A percentile compares a stretch with the other conserved stretches of the same genome.
Evolutionary conservation across 2,113 vertebrate species (phyloP).

Genomic region (Lophius piscatorius): DNA sequence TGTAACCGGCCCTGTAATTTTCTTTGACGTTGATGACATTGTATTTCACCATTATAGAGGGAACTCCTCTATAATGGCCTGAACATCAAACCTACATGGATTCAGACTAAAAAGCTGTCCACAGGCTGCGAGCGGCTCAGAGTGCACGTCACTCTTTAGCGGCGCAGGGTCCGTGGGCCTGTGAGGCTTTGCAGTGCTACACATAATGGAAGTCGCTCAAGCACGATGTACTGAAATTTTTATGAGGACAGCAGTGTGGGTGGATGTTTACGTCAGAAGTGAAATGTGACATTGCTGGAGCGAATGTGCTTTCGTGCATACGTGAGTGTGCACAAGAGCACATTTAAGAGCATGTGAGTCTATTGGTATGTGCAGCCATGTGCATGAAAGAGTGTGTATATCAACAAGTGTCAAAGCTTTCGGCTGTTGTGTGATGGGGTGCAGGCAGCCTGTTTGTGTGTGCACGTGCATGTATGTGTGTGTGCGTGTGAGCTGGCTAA

Average conservation of each 20-base stretch:
- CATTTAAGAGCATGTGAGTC: background rate
- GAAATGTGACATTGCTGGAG: slow-evolving; percentile 35
- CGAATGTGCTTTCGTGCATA: slow-evolving; percentile 27
- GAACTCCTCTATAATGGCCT: slow-evolving; percentile 18
- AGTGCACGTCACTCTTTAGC: slow-evolving; percentile 21
- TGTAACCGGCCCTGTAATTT: background rate
- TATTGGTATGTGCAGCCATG: background rate
- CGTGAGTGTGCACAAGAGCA: slow-evolving; percentile 27
- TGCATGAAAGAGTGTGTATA: background rate
- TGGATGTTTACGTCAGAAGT: slow-evolving; percentile 43
- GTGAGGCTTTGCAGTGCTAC: slow-evolving; percentile 28
- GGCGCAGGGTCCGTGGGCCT: slow-evolving; percentile 7
- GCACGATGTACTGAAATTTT: slow-evolving; percentile 63
- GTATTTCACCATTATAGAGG: slow-evolving; percentile 2
- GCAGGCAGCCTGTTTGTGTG: background rate
- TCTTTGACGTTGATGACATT: background rate
- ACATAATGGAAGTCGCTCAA: slow-evolving; percentile 55
- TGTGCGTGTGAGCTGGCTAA: slow-evolving; percentile 1
- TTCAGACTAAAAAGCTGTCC: slow-evolving; percentile 14
- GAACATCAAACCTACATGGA: slow-evolving; percentile 20
- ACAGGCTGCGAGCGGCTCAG: slow-evolving; percentile 11
- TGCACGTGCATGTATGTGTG: background rate
- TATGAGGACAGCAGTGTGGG: slow-evolving; percentile 62
- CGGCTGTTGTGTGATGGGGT: slow-evolving; percentile 1
- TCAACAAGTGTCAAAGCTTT: slow-evolving; percentile 43